These are phyloP conservation scores for Calliopsis andreniformis DNA, from an alignment of 1,140 invertebrate genomes.

Conservation along the genomic window DNA sequence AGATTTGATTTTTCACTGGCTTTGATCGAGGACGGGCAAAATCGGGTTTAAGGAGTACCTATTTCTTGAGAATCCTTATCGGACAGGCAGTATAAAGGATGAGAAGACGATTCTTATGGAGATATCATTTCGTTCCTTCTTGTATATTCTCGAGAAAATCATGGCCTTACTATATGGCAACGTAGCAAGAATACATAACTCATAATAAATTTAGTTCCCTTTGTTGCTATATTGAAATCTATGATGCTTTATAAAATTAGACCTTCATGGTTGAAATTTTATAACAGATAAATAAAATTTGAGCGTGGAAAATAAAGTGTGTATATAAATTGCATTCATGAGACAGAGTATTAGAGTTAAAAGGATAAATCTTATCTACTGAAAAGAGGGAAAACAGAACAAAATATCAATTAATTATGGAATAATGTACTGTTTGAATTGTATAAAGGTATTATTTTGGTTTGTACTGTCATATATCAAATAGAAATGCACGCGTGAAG, in stretches of 20 bases:
- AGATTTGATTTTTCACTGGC: slow-evolving; percentile 46
- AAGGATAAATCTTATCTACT: too few relatives aligned
- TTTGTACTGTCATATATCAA: too few relatives aligned
- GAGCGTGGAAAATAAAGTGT: too few relatives aligned
- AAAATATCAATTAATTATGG: too few relatives aligned
- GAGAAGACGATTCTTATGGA: slow-evolving; percentile 15
- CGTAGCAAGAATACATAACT: slow-evolving; percentile 13
- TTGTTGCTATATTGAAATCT: background rate
- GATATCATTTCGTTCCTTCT: slow-evolving; percentile 3
- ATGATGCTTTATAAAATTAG: background rate
- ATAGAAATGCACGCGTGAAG: too few relatives aligned
- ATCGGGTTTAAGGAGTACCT: slow-evolving; percentile 42
- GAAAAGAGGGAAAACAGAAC: too few relatives aligned
- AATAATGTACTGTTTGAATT: too few relatives aligned
- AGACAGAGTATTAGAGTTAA: too few relatives aligned
- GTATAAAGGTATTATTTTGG: too few relatives aligned
- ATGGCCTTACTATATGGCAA: background rate
- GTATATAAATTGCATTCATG: too few relatives aligned
- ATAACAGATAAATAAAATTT: too few relatives aligned
- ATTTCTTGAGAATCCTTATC: slow-evolving; percentile 19
- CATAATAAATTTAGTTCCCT: slow-evolving; percentile 21
- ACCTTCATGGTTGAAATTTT: too few relatives aligned
- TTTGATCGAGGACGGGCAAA: slow-evolving; percentile 50
- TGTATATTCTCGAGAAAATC: background rate
- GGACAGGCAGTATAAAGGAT: slow-evolving; percentile 7